Percentiles rank a stretch among this genome's conserved stretches.
These are phyloP conservation scores for Opisthograptis luteolata DNA, from an alignment of 2,888 invertebrate genomes.

Conservation along the genomic window DNA sequence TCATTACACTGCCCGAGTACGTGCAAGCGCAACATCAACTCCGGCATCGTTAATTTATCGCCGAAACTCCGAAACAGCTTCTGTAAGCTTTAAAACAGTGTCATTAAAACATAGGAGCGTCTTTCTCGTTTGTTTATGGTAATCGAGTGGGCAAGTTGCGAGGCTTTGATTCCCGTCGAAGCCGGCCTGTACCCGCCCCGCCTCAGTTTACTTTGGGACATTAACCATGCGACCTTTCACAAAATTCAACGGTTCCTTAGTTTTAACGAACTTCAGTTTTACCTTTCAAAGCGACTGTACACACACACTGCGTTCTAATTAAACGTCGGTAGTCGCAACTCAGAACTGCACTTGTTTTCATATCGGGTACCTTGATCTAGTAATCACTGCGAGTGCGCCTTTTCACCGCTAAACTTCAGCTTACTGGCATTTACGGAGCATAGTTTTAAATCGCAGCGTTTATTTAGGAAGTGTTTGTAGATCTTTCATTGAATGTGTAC, in stretches of 20 bases:
- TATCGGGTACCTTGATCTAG: slow-evolving; percentile 53
- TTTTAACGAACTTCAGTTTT: slow-evolving; percentile 59
- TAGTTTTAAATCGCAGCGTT: slow-evolving; percentile 17
- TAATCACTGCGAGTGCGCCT: slow-evolving; percentile 42
- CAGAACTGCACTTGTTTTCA: slow-evolving; percentile 42
- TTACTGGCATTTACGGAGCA: slow-evolving; percentile 19
- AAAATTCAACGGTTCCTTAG: slow-evolving; percentile 64
- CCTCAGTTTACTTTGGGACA: slow-evolving; percentile 70
- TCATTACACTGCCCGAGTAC: slow-evolving; percentile 28
- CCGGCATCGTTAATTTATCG: slow-evolving; percentile 51
- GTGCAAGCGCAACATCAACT: slow-evolving; percentile 45
- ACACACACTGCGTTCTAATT: slow-evolving; percentile 35
- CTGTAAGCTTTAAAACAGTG: slow-evolving; percentile 66
- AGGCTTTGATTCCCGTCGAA: slow-evolving; percentile 71
- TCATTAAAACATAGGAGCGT: slow-evolving; percentile 75
- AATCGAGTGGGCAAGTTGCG: slow-evolving; percentile 78
- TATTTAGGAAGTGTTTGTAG: slow-evolving; percentile 10
- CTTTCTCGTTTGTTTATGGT: slow-evolving; percentile 81
- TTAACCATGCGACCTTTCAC: slow-evolving; percentile 64
- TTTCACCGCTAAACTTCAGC: slow-evolving; percentile 37
- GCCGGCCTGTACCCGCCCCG: slow-evolving; percentile 56
- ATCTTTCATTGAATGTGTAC: slow-evolving; percentile 1
- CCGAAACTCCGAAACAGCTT: slow-evolving; percentile 36
- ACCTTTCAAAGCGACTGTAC: slow-evolving; percentile 51
- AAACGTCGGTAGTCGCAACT: slow-evolving; percentile 23